Conservation (phyloP, 37 sponge, comb jelly and placozoan species). For the Oopsacas minuta region DNA sequence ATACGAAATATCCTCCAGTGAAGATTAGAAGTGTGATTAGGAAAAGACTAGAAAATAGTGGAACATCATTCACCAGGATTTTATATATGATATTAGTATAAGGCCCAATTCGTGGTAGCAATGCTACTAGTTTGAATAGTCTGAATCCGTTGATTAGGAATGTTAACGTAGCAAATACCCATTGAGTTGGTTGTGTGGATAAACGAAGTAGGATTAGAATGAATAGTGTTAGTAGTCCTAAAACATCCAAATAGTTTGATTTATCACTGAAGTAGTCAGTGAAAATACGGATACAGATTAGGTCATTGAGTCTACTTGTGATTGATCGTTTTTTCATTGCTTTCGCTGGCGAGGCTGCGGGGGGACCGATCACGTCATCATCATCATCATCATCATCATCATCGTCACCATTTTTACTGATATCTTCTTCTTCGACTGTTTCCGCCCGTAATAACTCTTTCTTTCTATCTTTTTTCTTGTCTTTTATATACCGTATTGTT, state of each 20-base stretch:
- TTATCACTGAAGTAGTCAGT: slow-evolving; percentile 9
- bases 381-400: background rate
- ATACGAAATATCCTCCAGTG: background rate
- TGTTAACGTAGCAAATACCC: background rate
- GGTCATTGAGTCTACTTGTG: background rate
- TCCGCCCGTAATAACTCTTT: background rate
- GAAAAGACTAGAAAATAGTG: background rate
- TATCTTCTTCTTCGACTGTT: background rate
- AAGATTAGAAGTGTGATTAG: background rate
- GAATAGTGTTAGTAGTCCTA: background rate
- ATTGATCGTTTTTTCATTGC: background rate
- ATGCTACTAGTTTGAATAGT: background rate
- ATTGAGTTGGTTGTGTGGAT: background rate
- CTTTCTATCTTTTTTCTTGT: background rate
- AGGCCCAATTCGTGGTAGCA: background rate
- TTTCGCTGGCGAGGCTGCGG: background rate
- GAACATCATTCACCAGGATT: background rate
- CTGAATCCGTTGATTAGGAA: background rate
- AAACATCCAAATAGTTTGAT: background rate
- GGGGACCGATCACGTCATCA: background rate
- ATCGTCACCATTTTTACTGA: background rate
- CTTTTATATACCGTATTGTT: background rate
- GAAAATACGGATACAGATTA: background rate
- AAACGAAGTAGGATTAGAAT: background rate
- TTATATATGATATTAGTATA: background rate